Conservation (phyloP, 2,888 invertebrate species). For the Aphrophora alni region DNA sequence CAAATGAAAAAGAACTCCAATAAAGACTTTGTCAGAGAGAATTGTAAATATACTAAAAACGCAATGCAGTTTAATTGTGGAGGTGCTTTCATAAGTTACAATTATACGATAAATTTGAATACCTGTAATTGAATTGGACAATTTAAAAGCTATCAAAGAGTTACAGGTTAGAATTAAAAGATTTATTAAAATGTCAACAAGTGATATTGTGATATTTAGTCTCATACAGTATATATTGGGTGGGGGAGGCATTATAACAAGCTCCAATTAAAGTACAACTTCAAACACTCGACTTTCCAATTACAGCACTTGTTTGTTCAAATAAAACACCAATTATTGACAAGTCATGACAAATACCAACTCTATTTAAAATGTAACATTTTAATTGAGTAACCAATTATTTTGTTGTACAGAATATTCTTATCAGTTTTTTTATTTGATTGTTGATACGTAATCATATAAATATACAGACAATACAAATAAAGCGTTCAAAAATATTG, state of each 20-base stretch:
- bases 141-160: neutral
- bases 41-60: no score
- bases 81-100: no score
- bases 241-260: neutral
- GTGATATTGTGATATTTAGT: no score
- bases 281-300: neutral
- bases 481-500: no score
- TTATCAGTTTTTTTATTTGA: no score
- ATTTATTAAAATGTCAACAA: neutral
- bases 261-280: neutral
- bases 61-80: no score
- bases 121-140: neutral
- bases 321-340: neutral
- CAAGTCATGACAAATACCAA: neutral
- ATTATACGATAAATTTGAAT: no score
- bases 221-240: no score
- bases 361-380: neutral
- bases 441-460: no score
- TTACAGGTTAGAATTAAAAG: neutral
- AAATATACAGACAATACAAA: no score
- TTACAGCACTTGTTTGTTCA: neutral
- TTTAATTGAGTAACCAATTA: neutral
- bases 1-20: no score
- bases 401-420: neutral
- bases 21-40: no score